Evolutionary conservation across 2,888 invertebrate genomes (phyloP).

Genomic region (Dryadula phaetusa): DNA sequence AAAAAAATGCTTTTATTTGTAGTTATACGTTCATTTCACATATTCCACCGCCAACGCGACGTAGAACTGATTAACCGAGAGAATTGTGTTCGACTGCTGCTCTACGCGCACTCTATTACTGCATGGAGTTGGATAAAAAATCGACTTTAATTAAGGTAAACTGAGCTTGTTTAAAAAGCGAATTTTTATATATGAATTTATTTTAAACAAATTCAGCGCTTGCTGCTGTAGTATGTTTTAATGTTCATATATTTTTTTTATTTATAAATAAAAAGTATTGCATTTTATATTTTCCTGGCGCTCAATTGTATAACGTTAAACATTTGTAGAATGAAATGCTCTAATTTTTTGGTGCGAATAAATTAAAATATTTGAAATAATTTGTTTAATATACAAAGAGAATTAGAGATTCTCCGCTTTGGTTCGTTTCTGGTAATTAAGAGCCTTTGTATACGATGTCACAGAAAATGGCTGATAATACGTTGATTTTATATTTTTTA

Average conservation of each 20-base stretch:
- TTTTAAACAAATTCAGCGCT: not conserved
- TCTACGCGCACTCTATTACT: constrained; percentile 25
- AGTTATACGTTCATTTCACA: constrained; percentile 24
- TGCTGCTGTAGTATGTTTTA: not conserved
- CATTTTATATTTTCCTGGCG: constrained; percentile 10
- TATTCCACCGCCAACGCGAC: constrained; percentile 29
- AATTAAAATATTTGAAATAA: no score
- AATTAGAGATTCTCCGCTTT: no score
- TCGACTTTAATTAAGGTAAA: constrained; percentile 26
- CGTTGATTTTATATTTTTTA: no score
- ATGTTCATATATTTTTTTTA: constrained; percentile 1
- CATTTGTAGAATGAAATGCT: not conserved
- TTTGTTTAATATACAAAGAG: no score
- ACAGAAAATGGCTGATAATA: no score
- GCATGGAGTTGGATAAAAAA: constrained; percentile 22
- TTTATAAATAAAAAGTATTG: not conserved
- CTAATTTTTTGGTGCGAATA: no score
- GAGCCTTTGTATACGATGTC: no score
- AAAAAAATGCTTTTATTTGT: constrained; percentile 12
- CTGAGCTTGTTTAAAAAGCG: constrained; percentile 12
- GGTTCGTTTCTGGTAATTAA: no score
- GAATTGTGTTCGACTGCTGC: constrained; percentile 25
- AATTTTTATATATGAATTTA: constrained; percentile 12
- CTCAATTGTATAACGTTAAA: not conserved
- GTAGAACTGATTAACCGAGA: constrained; percentile 42